Evolutionary conservation across 1,140 invertebrate species (phyloP).

Genomic region (Psilanteris sp.): DNA sequence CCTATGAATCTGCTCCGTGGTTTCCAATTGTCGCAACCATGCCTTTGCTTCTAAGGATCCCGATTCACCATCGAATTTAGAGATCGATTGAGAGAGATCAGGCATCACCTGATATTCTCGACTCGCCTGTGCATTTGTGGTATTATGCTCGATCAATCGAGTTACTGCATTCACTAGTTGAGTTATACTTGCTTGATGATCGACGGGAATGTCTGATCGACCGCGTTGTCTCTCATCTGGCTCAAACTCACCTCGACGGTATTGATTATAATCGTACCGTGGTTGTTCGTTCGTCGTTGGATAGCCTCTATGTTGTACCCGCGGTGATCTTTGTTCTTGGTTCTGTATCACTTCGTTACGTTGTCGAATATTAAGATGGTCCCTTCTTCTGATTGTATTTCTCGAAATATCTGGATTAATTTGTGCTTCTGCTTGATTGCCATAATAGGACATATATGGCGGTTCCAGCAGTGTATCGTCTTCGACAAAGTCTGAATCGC

Average conservation of each 20-base stretch:
- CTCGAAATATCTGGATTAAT: background rate
- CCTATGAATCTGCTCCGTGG: background rate
- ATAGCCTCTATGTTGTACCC: no score
- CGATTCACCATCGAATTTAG: conserved; percentile 8
- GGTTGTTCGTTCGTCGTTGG: no score
- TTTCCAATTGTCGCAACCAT: conserved; percentile 7
- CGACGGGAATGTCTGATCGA: no score
- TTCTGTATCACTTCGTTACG: no score
- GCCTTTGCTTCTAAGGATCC: conserved; percentile 7
- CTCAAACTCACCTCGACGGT: no score
- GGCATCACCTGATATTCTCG: conserved; percentile 16
- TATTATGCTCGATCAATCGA: conserved; percentile 3
- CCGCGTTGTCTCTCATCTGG: background rate
- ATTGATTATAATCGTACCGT: no score
- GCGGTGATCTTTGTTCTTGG: no score
- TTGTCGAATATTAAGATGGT: no score
- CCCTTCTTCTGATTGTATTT: no score
- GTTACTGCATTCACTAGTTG: conserved; percentile 8
- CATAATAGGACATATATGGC: background rate
- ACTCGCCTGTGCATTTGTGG: background rate
- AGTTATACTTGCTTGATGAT: background rate
- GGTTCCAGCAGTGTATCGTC: background rate
- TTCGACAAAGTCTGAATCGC: no score
- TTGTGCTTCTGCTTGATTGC: background rate
- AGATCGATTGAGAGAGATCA: conserved; percentile 3